These are phyloP conservation scores for Eospalax fontanierii DNA, from an alignment of 2,797 vertebrate species.

Conservation along the genomic window DNA sequence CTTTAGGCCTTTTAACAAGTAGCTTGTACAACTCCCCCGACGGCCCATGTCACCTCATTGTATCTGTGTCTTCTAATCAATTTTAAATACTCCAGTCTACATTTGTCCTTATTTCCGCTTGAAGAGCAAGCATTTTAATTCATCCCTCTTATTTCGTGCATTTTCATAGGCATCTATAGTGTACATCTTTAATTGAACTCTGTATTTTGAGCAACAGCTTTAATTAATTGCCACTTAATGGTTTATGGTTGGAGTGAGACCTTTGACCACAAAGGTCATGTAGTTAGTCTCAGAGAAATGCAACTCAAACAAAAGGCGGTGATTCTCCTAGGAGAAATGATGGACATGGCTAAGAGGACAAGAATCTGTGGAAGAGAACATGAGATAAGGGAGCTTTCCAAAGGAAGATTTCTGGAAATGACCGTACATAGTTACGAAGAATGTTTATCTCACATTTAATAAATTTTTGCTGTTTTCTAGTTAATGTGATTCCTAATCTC, in stretches of 20 bases:
- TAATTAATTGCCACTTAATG: not conserved
- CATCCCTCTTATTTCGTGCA: not conserved
- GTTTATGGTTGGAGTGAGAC: not conserved
- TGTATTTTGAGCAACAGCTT: not conserved
- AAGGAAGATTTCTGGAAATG: not conserved
- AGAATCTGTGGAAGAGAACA: not conserved
- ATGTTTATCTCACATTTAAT: not conserved
- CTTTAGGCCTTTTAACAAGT: not conserved
- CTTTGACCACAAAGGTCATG: not conserved
- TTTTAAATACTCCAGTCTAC: not conserved
- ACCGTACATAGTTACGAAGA: not conserved
- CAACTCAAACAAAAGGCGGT: not conserved
- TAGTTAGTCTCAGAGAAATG: not conserved
- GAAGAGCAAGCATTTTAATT: not conserved
- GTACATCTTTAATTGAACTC: not conserved
- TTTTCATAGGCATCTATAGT: not conserved
- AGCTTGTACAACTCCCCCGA: rapidly evolving
- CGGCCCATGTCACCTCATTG: not conserved
- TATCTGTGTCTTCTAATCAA: not conserved
- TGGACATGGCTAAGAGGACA: not conserved
- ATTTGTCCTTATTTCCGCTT: not conserved
- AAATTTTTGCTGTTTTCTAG: not conserved
- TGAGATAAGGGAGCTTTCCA: not conserved
- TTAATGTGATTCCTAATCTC: not conserved
- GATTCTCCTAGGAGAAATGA: not conserved